Evolutionary conservation across 2,113 vertebrate genomes (phyloP).

Genomic region (Elaphurus davidianus): DNA sequence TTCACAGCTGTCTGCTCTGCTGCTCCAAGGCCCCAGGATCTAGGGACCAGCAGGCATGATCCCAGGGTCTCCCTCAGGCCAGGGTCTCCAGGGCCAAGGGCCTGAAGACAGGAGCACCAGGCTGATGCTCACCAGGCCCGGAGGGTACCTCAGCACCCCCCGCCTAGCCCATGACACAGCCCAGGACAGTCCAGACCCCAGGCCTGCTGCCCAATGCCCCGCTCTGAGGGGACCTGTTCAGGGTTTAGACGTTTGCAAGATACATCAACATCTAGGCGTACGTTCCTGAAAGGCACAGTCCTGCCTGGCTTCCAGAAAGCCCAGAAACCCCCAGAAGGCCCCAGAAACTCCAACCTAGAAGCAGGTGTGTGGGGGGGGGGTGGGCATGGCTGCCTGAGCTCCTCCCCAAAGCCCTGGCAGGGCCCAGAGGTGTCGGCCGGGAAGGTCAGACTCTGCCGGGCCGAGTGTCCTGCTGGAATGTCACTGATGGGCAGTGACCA

Average conservation of each 20-base stretch:
- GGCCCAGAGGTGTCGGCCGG: background rate
- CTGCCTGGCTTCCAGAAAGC: background rate
- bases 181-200: background rate
- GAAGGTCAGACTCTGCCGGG: background rate
- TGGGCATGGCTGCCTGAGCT: background rate
- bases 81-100: background rate
- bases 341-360: background rate
- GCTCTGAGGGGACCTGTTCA: background rate
- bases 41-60: background rate
- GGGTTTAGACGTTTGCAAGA: background rate
- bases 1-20: background rate
- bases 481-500: background rate
- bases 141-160: background rate
- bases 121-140: background rate
- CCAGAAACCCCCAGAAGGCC: background rate
- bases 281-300: background rate
- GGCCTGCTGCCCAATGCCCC: fast-evolving
- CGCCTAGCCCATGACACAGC: fast-evolving
- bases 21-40: background rate
- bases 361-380: background rate
- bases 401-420: background rate
- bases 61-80: background rate
- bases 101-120: background rate
- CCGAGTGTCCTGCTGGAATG: background rate
- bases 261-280: background rate